Evolutionary conservation across 2,113 vertebrate genomes (phyloP).

Genomic region (Haplochromis burtoni): DNA sequence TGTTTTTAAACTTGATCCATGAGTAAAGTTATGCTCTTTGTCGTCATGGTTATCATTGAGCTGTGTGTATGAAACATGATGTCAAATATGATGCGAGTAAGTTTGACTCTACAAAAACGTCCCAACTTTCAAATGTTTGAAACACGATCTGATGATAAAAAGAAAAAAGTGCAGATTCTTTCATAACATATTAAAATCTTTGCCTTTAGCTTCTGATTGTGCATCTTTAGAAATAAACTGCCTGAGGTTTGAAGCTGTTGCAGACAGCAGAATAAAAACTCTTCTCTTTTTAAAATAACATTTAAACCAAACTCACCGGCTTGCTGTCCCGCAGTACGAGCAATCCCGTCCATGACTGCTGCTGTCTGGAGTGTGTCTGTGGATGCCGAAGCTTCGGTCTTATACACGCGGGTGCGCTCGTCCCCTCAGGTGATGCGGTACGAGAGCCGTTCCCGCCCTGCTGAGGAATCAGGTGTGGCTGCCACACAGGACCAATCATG

Average conservation of each 20-base stretch:
- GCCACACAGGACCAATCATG: background rate
- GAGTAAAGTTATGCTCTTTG: background rate
- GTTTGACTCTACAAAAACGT: background rate
- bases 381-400: background rate
- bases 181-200: background rate
- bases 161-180: background rate
- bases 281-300: background rate
- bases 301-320: background rate
- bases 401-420: background rate
- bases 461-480: constrained; percentile 4
- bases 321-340: accelerated
- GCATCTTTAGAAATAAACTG: background rate
- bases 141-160: background rate
- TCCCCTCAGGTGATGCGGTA: background rate
- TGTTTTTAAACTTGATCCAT: background rate
- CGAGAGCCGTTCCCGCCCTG: background rate
- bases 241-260: background rate
- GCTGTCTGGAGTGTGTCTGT: background rate
- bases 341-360: background rate
- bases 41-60: background rate
- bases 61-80: background rate
- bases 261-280: background rate
- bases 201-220: background rate
- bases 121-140: background rate
- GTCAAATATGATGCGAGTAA: background rate